These are phyloP conservation scores for Zoanthus sociatus DNA, from an alignment of 92 coral and sea anemone genomes.

Conservation along the genomic window DNA sequence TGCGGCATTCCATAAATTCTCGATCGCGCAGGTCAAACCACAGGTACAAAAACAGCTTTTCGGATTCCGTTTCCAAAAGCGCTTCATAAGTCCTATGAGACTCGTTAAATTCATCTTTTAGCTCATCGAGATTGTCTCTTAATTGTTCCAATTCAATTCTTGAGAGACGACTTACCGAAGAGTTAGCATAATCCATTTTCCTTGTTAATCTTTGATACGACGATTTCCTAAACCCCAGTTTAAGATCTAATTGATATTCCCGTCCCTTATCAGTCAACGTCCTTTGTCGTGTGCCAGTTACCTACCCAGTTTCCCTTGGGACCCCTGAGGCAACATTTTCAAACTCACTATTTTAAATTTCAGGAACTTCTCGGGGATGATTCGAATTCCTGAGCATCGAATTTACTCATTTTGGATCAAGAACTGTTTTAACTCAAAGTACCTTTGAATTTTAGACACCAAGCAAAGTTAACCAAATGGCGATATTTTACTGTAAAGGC, in stretches of 20 bases:
- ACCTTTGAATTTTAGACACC: slow-evolving; percentile 19
- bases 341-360: slow-evolving; percentile 12
- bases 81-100: slow-evolving; percentile 32
- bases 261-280: slow-evolving; percentile 17
- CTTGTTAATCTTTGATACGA: slow-evolving; percentile 27
- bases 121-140: slow-evolving; percentile 39
- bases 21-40: slow-evolving; percentile 55
- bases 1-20: slow-evolving; percentile 43
- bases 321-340: slow-evolving; percentile 18
- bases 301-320: slow-evolving; percentile 29
- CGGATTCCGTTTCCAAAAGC: slow-evolving; percentile 25
- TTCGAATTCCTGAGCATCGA: slow-evolving; percentile 21
- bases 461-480: slow-evolving; percentile 16
- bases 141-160: slow-evolving; percentile 36
- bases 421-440: slow-evolving; percentile 30
- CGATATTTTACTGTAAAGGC: slow-evolving; percentile 24
- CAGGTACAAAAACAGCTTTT: slow-evolving; percentile 17
- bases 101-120: slow-evolving; percentile 41
- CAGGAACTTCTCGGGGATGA: slow-evolving; percentile 4
- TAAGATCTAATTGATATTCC: slow-evolving; percentile 31
- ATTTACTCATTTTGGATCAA: slow-evolving; percentile 16
- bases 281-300: slow-evolving; percentile 27
- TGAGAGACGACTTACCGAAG: slow-evolving; percentile 8
- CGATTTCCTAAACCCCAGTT: slow-evolving; percentile 18
- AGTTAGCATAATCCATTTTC: slow-evolving; percentile 32